Base-by-base conservation (phyloP, 2,888 invertebrate species). In the Hecatera dysodea region DNA sequence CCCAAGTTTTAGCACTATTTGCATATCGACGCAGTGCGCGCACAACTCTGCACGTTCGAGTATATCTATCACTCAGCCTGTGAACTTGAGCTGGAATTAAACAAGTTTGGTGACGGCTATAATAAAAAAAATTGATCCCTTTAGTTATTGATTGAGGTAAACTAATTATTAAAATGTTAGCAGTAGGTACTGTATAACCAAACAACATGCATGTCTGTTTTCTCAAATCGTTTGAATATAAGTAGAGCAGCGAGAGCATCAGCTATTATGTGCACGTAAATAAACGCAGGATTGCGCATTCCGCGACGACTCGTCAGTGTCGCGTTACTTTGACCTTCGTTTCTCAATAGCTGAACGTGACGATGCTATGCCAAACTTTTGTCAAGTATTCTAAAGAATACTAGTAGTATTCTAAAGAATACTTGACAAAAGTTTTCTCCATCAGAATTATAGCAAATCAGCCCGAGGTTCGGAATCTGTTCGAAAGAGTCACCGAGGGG, bases 1-100 rank as follows among this genome's bases (percentile, higher is more conserved):
- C 19, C 53, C 52, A 59, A 69, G 62, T 69, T 50, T 27, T 19
- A 17, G 56, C 44, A 66, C 60, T 77, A 70, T 81, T 78, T 66
- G 53, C 81, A 76, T 68, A 81, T 67, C 48, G 61, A 50, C 24
- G 22, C 19, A 12, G 42, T 36, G 11, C 27, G 27, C 24, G 39
- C 15, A 4, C n/a, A 33, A 50, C n/a, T 66, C 39, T 27, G 9
- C 36, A 27, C 59, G 22, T 29, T 22, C 22, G 33, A 22, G 64
- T 39, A n/a, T 22, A 22, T 27, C n/a, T n/a, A 57, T 39, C 52
- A 42, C 46, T 63, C 48, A 19, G 63, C 12, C 17, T 12, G 50
- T 55, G 15, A 48, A 22, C 39, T 24, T n/a, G 39, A n/a, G 39
- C 48, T 15, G 8, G 5, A 24, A 29, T 55, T 36, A 44, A 55